Conservation (phyloP, 2,113 vertebrate species). For the Copsychus sechellarum region DNA sequence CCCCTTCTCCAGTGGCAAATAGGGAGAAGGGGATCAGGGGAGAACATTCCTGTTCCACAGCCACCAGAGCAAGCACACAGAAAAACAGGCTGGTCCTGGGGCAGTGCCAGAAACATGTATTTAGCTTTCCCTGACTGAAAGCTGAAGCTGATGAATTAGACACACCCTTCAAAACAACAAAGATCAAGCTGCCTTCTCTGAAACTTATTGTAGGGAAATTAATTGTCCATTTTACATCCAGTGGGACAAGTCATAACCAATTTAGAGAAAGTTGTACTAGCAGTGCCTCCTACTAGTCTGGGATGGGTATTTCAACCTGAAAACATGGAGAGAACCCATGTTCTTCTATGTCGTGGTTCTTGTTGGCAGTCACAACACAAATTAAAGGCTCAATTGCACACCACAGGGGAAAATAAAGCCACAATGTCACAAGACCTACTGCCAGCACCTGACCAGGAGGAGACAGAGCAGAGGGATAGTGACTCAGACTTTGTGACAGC, state of each 20-base stretch:
- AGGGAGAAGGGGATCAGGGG: not conserved
- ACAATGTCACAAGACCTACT: not conserved
- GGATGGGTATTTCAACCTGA: not conserved
- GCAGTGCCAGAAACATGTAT: not conserved
- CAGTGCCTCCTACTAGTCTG: not conserved
- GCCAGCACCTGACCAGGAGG: not conserved
- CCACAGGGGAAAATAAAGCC: not conserved
- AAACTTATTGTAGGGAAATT: not conserved
- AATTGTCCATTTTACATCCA: not conserved
- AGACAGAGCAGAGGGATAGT: not conserved
- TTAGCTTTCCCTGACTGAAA: conserved; percentile 40
- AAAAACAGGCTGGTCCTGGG: not conserved
- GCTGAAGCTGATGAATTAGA: conserved; percentile 61
- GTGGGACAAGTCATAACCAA: conserved; percentile 2
- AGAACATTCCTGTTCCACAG: not conserved
- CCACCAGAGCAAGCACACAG: not conserved
- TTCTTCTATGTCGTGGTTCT: not conserved
- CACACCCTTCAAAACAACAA: conserved; percentile 60
- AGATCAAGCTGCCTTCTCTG: conserved; percentile 29
- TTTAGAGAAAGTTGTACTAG: not conserved
- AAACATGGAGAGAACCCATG: not conserved
- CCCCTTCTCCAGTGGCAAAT: not conserved
- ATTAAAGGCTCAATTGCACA: not conserved
- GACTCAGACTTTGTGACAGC: not conserved
- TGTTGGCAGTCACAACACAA: not conserved